Conservation (phyloP, 2,797 vertebrate genomes). For the Dryobates pubescens region DNA sequence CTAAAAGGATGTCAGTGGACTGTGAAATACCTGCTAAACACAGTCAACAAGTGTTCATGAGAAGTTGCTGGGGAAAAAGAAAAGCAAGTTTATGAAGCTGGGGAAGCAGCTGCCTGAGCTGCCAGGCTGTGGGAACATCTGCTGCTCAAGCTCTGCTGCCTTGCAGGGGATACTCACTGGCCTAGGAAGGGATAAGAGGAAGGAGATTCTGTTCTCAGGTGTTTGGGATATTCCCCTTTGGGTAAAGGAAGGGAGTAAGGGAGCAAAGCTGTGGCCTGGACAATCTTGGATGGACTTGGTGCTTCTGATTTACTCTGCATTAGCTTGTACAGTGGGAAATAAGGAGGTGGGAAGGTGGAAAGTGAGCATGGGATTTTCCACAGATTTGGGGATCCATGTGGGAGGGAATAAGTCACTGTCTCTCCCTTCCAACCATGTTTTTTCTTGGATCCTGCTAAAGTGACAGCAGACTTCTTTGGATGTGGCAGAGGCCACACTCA, state of each 20-base stretch:
- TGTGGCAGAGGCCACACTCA: background rate
- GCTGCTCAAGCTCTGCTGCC: background rate
- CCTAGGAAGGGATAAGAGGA: background rate
- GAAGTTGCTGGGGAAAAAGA: background rate
- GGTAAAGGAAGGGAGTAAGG: background rate
- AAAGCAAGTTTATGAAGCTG: background rate
- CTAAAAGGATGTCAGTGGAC: background rate
- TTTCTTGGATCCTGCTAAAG: background rate
- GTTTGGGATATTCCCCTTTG: background rate
- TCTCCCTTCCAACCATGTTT: background rate
- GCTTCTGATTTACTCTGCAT: background rate
- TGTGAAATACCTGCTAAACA: background rate
- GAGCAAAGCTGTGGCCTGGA: background rate
- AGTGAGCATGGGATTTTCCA: background rate
- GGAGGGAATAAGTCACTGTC: fast-evolving
- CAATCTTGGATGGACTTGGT: background rate
- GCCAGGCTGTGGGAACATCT: background rate
- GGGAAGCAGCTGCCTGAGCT: no score
- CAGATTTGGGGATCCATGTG: background rate
- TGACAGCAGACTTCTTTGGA: background rate
- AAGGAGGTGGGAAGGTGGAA: background rate
- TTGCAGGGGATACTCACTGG: background rate
- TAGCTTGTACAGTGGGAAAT: background rate
- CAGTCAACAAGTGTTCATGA: background rate
- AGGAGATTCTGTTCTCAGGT: background rate